A percentile compares a stretch with the other conserved stretches of the same genome.
phyloP scores from a whole-genome alignment of 92 coral and sea anemone species.

The Scolanthus callimorphus region DNA sequence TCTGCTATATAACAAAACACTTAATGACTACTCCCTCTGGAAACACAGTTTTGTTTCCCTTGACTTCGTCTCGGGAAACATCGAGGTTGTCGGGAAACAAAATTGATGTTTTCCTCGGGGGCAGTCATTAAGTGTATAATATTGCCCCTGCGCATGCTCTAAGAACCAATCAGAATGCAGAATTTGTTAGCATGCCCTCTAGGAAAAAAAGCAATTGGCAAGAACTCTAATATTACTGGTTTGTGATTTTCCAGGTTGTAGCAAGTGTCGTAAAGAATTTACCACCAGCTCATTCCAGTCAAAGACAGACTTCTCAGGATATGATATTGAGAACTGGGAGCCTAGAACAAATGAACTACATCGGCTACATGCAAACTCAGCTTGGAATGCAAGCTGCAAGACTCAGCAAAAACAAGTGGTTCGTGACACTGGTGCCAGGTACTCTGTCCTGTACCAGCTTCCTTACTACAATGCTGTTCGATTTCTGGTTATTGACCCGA shows the following conservation, averaged over 20 bases:
- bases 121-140: no score
- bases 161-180: no score
- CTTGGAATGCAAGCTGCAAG: constrained; percentile 11
- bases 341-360: constrained; percentile 30
- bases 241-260: constrained; percentile 28
- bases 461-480: constrained; percentile 58
- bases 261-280: constrained; percentile 49
- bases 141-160: no score
- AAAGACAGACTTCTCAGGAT: constrained; percentile 49
- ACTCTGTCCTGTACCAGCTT: constrained; percentile 29
- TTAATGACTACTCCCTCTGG: no score
- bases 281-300: constrained; percentile 28
- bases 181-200: no score
- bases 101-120: no score
- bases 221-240: background rate
- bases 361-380: constrained; percentile 36
- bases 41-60: no score
- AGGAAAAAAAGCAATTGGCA: background rate
- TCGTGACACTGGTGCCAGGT: constrained; percentile 33
- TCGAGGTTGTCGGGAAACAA: no score
- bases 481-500: constrained; percentile 46
- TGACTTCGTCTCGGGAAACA: no score
- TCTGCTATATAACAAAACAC: no score
- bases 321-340: constrained; percentile 41
- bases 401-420: constrained; percentile 3